These are phyloP conservation scores for Furcula furcula DNA, from an alignment of 2,888 invertebrate species.

Conservation along the genomic window DNA sequence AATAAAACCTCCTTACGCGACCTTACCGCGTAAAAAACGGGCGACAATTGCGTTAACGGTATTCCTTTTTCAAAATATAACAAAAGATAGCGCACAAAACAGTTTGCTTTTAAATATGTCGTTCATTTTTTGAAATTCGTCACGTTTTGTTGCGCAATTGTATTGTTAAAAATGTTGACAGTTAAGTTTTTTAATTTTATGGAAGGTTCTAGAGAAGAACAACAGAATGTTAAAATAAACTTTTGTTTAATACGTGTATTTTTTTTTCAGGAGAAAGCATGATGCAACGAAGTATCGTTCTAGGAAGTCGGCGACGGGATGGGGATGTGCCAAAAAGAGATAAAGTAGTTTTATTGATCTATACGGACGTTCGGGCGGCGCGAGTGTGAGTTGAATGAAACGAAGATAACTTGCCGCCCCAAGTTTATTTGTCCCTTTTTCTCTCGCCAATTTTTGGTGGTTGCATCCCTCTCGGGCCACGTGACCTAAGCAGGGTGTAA, in stretches of 20 bases:
- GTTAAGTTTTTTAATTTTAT: conserved; percentile 15
- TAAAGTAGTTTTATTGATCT: conserved; percentile 84
- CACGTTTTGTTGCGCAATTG: conserved; percentile 28
- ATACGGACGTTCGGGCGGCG: conserved; percentile 79
- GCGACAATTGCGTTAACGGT: conserved; percentile 64
- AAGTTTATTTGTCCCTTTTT: conserved; percentile 61
- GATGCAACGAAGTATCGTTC: conserved; percentile 63
- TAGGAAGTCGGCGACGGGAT: conserved; percentile 76
- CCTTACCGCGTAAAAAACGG: conserved; percentile 54
- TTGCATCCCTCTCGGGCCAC: conserved; percentile 69
- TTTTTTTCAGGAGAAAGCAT: conserved; percentile 56
- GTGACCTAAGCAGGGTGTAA: conserved; percentile 82
- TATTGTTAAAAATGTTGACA: conserved; percentile 12
- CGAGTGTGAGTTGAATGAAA: conserved; percentile 82
- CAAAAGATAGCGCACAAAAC: conserved; percentile 39
- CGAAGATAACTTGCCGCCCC: conserved; percentile 82
- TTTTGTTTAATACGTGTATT: conserved; percentile 22
- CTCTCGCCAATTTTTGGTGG: conserved; percentile 43
- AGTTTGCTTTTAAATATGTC: conserved; percentile 34
- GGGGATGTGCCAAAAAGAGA: conserved; percentile 83
- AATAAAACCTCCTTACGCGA: conserved; percentile 62
- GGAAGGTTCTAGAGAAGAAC: conserved; percentile 4
- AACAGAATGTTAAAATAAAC: conserved; percentile 12
- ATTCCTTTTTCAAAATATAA: conserved; percentile 44
- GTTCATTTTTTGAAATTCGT: conserved; percentile 43